Evolutionary conservation across 53 echinoderm and acorn worm species (phyloP).

Genomic region (Arbacia lixula): DNA sequence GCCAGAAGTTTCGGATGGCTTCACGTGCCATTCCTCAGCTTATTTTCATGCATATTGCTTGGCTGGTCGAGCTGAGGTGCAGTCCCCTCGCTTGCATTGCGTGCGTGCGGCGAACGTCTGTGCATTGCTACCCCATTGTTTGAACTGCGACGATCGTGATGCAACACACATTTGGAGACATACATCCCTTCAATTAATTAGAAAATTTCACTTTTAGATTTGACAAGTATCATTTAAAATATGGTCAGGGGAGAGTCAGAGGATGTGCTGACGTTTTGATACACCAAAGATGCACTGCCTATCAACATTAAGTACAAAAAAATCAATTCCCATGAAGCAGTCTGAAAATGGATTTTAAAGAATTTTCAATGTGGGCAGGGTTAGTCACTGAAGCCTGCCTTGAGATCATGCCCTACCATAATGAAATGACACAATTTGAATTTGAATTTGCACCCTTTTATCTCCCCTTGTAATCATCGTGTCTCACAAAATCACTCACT

Average conservation of each 20-base stretch:
- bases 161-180: slow-evolving; percentile 20
- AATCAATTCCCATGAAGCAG: slow-evolving; percentile 43
- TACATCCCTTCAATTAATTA: slow-evolving; percentile 19
- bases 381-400: no score
- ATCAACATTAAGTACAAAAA: neutral
- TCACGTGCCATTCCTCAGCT: no score
- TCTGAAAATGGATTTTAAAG: slow-evolving; percentile 26
- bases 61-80: no score
- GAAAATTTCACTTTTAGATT: neutral
- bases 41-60: no score
- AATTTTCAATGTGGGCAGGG: no score
- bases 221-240: neutral
- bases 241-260: slow-evolving; percentile 19
- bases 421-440: no score
- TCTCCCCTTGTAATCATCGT: no score
- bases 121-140: slow-evolving; percentile 26
- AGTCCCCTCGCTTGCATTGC: neutral
- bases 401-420: no score
- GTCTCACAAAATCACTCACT: no score
- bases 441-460: no score
- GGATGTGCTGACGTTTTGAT: slow-evolving; percentile 39
- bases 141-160: slow-evolving; percentile 35
- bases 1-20: neutral
- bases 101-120: slow-evolving; percentile 3
- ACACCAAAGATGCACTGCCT: neutral